Conservation (phyloP, 2,113 vertebrate species). For the Phocoena phocoena region DNA sequence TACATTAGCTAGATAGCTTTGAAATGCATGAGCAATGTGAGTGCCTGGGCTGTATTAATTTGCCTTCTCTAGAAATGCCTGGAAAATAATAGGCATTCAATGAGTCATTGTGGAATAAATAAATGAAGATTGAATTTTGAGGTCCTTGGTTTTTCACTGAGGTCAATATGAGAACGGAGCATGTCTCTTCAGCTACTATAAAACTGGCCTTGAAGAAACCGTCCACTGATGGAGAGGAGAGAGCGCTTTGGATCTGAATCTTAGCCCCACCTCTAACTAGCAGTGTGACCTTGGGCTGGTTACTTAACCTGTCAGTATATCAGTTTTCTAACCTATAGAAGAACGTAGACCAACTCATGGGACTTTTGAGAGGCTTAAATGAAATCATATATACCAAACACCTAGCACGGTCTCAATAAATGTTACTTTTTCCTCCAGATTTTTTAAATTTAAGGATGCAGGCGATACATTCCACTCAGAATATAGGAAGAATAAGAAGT, state of each 20-base stretch:
- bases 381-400: neutral
- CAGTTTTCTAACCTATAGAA: neutral
- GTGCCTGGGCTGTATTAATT: slow-evolving; percentile 53
- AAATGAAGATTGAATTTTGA: slow-evolving; percentile 64
- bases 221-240: neutral
- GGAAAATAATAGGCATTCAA: slow-evolving; percentile 69
- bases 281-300: neutral
- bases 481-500: neutral
- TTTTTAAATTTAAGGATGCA: neutral
- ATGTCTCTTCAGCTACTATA: neutral
- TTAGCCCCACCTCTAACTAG: neutral
- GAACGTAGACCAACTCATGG: neutral
- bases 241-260: neutral
- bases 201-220: neutral
- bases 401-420: neutral
- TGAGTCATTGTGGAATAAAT: slow-evolving; percentile 64
- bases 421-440: neutral
- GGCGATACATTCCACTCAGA: neutral
- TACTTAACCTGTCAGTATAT: neutral
- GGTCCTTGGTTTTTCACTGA: slow-evolving; percentile 51
- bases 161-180: slow-evolving; percentile 41
- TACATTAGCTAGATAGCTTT: slow-evolving; percentile 32
- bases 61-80: slow-evolving; percentile 53
- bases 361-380: neutral
- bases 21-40: slow-evolving; percentile 9